phyloP scores from a whole-genome alignment of 1,140 invertebrate genomes.

The Archegozetes longisetosus region DNA sequence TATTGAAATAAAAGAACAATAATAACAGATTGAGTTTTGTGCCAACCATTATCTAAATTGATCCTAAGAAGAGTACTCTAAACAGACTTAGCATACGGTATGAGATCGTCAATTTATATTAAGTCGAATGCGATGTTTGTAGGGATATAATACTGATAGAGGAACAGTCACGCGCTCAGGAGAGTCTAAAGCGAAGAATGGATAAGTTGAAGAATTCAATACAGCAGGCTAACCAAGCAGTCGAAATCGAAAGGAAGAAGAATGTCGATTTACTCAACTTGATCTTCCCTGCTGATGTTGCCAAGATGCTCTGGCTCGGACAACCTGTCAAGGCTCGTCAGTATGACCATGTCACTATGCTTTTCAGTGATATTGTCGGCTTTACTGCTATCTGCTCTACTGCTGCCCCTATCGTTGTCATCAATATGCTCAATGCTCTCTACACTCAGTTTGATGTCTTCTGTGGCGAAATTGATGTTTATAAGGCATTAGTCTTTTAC shows the following conservation, averaged over 20 bases:
- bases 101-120: too few relatives aligned
- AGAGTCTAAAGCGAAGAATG: conserved; percentile 81
- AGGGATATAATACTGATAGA: conserved; percentile 84
- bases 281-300: conserved; percentile 85
- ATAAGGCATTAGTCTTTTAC: too few relatives aligned
- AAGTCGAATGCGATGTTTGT: too few relatives aligned
- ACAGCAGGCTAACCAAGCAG: conserved; percentile 73
- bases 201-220: conserved; percentile 86
- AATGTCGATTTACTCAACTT: conserved; percentile 84
- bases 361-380: conserved; percentile 96
- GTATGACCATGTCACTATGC: conserved; percentile 83
- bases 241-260: conserved; percentile 81
- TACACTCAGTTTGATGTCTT: conserved; percentile 88
- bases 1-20: too few relatives aligned
- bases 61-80: too few relatives aligned
- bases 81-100: too few relatives aligned
- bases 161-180: conserved; percentile 83
- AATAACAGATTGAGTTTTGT: too few relatives aligned
- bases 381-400: conserved; percentile 92
- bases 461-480: conserved; percentile 85
- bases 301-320: conserved; percentile 74
- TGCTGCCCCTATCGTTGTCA: conserved; percentile 75
- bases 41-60: too few relatives aligned
- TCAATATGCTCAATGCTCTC: conserved; percentile 85
- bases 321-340: conserved; percentile 83